Percentiles rank a stretch among this genome's conserved stretches.
These are phyloP conservation scores for Rhizoglyphus robini DNA, from an alignment of 1,140 invertebrate species.

Conservation along the genomic window DNA sequence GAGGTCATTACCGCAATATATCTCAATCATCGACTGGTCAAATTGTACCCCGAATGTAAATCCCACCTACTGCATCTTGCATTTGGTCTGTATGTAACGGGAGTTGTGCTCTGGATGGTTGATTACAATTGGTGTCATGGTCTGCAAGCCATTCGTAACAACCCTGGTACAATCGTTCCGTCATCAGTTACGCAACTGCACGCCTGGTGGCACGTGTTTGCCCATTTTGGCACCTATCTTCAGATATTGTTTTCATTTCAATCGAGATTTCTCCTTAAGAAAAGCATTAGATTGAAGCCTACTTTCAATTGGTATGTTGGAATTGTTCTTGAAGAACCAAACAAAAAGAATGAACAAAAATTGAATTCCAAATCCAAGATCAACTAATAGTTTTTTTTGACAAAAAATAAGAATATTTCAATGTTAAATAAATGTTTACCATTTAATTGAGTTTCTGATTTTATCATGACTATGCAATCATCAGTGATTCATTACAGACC, in stretches of 20 bases:
- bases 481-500: too few relatives aligned
- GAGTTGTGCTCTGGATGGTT: constrained; percentile 24
- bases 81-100: constrained; percentile 19
- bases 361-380: too few relatives aligned
- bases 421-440: too few relatives aligned
- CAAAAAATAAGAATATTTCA: too few relatives aligned
- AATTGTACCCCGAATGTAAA: neutral
- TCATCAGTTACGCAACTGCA: constrained; percentile 31
- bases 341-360: too few relatives aligned
- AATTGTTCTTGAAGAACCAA: neutral
- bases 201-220: constrained; percentile 30
- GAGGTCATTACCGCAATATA: constrained; percentile 17
- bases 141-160: constrained; percentile 14
- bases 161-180: constrained; percentile 5
- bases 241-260: constrained; percentile 12
- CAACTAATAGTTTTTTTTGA: too few relatives aligned
- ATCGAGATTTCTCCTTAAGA: neutral
- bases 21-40: neutral
- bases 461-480: too few relatives aligned
- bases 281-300: too few relatives aligned
- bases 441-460: too few relatives aligned
- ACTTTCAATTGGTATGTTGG: neutral
- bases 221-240: constrained; percentile 13
- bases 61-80: constrained; percentile 15
- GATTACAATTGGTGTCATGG: constrained; percentile 24